Conservation (phyloP, 2,888 invertebrate genomes). For the Tridacna gigas region DNA sequence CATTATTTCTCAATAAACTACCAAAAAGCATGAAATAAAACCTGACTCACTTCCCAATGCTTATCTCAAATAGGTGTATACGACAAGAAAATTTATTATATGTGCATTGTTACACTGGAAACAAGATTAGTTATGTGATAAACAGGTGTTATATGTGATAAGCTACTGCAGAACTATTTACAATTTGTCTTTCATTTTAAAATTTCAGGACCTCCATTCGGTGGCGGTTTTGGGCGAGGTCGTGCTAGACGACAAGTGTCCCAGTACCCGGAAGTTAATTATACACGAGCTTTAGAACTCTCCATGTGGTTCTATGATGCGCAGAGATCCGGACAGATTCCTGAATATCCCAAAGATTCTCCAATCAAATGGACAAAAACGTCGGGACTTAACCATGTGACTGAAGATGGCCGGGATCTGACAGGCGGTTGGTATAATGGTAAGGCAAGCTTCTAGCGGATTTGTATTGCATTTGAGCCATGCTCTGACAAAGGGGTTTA, state of each 20-base stretch:
- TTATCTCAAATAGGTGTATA: no score
- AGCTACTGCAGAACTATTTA: neutral
- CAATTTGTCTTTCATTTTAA: neutral
- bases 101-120: neutral
- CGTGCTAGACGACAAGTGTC: neutral
- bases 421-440: constrained; percentile 55
- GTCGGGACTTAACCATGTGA: constrained; percentile 30
- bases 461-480: neutral
- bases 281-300: constrained; percentile 14
- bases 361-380: constrained; percentile 6
- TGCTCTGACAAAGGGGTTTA: no score
- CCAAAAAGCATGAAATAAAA: no score
- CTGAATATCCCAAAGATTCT: no score
- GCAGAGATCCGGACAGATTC: constrained; percentile 30
- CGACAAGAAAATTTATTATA: no score
- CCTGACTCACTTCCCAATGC: no score
- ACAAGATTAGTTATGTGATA: neutral
- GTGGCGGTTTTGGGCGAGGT: neutral
- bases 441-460: neutral
- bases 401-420: constrained; percentile 38
- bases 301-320: constrained; percentile 40
- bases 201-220: neutral
- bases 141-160: neutral
- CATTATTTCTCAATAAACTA: no score
- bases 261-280: constrained; percentile 15